phyloP scores from a whole-genome alignment of 1,140 invertebrate genomes.

The Eumeta japonica region DNA sequence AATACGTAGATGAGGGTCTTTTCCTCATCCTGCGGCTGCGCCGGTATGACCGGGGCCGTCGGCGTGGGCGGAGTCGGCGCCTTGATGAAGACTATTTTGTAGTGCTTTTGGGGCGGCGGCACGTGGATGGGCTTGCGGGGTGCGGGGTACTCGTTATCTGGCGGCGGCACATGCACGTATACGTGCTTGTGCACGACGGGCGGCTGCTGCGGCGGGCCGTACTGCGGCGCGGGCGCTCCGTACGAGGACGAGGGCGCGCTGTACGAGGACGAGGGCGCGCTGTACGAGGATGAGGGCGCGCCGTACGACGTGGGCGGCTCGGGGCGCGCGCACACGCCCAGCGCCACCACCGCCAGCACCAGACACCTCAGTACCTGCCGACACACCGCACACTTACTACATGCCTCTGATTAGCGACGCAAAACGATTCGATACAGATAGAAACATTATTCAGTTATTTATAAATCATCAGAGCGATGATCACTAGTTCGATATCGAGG shows the following conservation, averaged over 20 bases:
- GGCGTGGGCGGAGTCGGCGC: constrained; percentile 77
- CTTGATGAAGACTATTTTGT: constrained; percentile 88
- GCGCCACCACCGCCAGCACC: constrained; percentile 32
- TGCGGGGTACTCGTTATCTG: constrained; percentile 72
- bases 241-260: constrained; percentile 40
- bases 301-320: constrained; percentile 25
- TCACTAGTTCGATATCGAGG: too few relatives aligned
- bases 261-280: constrained; percentile 37
- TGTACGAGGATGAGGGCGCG: constrained; percentile 31
- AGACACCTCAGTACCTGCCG: constrained; percentile 40
- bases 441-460: too few relatives aligned
- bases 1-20: constrained; percentile 88
- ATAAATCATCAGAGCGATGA: too few relatives aligned
- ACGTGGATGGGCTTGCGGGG: constrained; percentile 64
- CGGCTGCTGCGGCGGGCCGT: constrained; percentile 70
- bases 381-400: constrained; percentile 11
- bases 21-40: constrained; percentile 78
- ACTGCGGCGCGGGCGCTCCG: constrained; percentile 63
- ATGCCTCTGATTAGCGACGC: too few relatives aligned
- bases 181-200: constrained; percentile 83
- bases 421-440: too few relatives aligned
- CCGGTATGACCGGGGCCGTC: constrained; percentile 71
- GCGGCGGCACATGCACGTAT: constrained; percentile 82
- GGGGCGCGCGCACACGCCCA: constrained; percentile 36
- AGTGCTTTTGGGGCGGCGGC: constrained; percentile 80